Percentiles rank a stretch among this genome's conserved stretches.
phyloP scores from a whole-genome alignment of 2,797 vertebrate genomes.

The Mastacembelus armatus region DNA sequence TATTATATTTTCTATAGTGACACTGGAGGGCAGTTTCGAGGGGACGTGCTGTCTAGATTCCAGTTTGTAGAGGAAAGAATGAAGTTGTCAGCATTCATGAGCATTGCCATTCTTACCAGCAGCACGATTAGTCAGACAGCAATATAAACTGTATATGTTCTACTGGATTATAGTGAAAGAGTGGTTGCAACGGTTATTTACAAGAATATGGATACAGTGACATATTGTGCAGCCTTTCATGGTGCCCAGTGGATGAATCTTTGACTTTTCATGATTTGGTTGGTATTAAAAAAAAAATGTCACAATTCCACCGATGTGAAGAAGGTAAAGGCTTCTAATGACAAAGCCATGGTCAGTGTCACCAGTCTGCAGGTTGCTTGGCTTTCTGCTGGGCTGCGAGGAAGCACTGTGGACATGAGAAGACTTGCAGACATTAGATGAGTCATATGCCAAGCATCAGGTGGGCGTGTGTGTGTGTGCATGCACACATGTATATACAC shows the following conservation, averaged over 20 bases:
- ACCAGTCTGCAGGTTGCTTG: slow-evolving; percentile 24
- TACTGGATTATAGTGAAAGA: too few relatives aligned
- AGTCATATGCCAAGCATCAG: slow-evolving; percentile 53
- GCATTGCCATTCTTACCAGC: slow-evolving; percentile 15
- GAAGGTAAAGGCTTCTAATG: slow-evolving; percentile 1
- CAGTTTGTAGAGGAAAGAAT: slow-evolving; percentile 22
- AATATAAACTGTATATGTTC: neutral
- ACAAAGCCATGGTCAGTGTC: slow-evolving; percentile 17
- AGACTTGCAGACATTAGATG: slow-evolving; percentile 57
- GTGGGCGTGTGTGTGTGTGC: slow-evolving; percentile 23
- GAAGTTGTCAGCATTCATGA: slow-evolving; percentile 40
- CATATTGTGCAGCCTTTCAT: neutral
- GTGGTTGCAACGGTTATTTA: too few relatives aligned
- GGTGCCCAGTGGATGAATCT: neutral
- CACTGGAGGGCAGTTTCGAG: slow-evolving; percentile 49
- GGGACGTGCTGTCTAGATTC: slow-evolving; percentile 48
- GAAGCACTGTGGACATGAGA: slow-evolving; percentile 40
- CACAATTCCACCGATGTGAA: neutral
- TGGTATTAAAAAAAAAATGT: neutral
- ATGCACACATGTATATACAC: neutral
- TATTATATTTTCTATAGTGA: slow-evolving; percentile 57
- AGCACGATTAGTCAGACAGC: slow-evolving; percentile 11
- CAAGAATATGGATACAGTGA: too few relatives aligned
- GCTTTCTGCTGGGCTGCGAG: slow-evolving; percentile 41
- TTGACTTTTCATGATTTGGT: neutral